Evolutionary conservation across 2,888 invertebrate genomes (phyloP).

Genomic region (Cybosia mesomella): DNA sequence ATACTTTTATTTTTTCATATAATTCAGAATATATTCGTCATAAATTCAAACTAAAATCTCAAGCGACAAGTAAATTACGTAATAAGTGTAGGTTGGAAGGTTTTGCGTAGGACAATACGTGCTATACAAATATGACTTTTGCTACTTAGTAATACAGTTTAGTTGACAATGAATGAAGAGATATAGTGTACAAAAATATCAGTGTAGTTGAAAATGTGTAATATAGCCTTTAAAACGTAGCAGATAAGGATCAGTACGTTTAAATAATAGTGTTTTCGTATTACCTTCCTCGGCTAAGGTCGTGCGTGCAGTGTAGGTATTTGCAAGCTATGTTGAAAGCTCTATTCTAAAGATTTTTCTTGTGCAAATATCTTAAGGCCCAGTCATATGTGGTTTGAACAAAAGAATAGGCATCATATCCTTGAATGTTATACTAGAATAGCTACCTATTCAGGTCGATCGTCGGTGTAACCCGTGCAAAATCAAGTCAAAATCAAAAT

Average conservation of each 20-base stretch:
- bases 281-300: constrained; percentile 17
- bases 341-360: constrained; percentile 14
- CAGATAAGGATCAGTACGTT: constrained; percentile 5
- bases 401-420: background rate
- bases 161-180: background rate
- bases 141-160: background rate
- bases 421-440: background rate
- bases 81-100: constrained; percentile 31
- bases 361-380: constrained; percentile 3
- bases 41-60: constrained; percentile 11
- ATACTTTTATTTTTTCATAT: background rate
- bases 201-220: background rate
- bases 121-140: background rate
- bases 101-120: constrained; percentile 18
- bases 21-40: background rate
- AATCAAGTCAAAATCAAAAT: no score
- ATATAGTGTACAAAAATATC: background rate
- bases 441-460: no score
- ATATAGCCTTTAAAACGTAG: background rate
- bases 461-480: no score
- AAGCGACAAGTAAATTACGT: constrained; percentile 27
- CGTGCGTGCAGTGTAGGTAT: constrained; percentile 11
- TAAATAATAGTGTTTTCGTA: background rate
- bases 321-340: constrained; percentile 9
- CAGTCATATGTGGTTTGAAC: background rate